phyloP scores from a whole-genome alignment of 2,888 invertebrate species.

The Melipona bicolor region DNA sequence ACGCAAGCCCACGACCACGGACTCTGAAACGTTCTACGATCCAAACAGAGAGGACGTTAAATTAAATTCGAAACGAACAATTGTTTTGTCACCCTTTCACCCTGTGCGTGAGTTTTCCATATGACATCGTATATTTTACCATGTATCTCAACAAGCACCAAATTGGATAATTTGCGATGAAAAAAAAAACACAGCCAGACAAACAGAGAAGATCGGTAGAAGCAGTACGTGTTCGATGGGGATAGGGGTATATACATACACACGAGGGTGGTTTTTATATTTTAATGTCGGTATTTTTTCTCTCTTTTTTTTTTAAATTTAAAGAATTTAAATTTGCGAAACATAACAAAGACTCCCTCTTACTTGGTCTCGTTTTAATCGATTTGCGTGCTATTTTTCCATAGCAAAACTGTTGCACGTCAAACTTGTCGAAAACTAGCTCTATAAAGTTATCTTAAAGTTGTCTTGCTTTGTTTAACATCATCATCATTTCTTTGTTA shows the following conservation, averaged over 20 bases:
- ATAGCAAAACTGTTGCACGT: too few relatives aligned
- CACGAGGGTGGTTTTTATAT: neutral
- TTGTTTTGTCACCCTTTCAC: neutral
- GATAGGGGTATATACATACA: neutral
- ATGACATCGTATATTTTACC: neutral
- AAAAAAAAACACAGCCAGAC: neutral
- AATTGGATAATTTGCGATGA: neutral
- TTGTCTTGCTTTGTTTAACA: too few relatives aligned
- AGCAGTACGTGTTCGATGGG: neutral
- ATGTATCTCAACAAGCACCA: neutral
- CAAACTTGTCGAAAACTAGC: too few relatives aligned
- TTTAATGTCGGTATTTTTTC: neutral
- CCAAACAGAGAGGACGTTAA: constrained; percentile 1
- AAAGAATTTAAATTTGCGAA: too few relatives aligned
- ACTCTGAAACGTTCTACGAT: constrained; percentile 79
- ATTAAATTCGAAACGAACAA: neutral
- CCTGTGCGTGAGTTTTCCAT: neutral
- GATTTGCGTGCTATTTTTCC: too few relatives aligned
- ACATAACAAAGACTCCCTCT: too few relatives aligned
- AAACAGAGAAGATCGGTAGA: neutral
- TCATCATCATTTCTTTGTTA: too few relatives aligned
- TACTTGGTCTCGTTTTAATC: too few relatives aligned
- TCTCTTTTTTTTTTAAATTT: neutral
- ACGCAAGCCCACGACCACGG: constrained; percentile 93
- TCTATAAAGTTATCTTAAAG: too few relatives aligned